Conservation (phyloP, 2,888 invertebrate species). For the Cephus nigrinus region DNA sequence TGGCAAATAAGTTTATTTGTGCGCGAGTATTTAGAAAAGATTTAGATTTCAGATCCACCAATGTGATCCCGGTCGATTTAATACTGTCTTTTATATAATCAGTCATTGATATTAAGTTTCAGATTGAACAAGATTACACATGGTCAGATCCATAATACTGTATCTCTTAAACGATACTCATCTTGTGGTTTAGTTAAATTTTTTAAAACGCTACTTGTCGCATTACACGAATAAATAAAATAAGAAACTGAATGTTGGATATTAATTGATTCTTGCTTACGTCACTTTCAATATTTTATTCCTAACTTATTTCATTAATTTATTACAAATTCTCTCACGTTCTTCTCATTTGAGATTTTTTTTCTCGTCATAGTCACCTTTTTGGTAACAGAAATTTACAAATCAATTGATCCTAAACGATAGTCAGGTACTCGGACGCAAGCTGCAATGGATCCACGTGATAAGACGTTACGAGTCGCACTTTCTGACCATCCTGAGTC, state of each 20-base stretch:
- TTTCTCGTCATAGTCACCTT: not conserved
- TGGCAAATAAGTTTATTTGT: not conserved
- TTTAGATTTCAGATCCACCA: not conserved
- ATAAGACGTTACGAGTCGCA: constrained; percentile 73
- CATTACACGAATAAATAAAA: not conserved
- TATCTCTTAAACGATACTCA: not conserved
- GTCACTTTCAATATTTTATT: not conserved
- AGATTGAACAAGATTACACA: not conserved
- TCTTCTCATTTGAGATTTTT: not conserved
- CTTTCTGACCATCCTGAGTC: constrained; percentile 71
- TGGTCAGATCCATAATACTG: not conserved
- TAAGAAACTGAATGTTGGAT: not conserved
- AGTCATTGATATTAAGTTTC: not conserved
- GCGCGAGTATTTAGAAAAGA: not conserved
- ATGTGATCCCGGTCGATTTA: not conserved
- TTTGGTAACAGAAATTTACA: not conserved
- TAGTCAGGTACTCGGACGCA: constrained; percentile 64
- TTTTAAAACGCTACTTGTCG: not conserved
- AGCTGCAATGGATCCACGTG: constrained; percentile 65
- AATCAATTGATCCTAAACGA: constrained; percentile 47
- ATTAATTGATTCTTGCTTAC: not conserved
- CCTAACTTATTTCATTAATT: not conserved
- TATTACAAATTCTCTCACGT: not conserved
- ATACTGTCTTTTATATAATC: not conserved
- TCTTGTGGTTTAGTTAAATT: not conserved